Evolutionary conservation across 2,888 invertebrate species (phyloP).

Genomic region (Mayetiola destructor): DNA sequence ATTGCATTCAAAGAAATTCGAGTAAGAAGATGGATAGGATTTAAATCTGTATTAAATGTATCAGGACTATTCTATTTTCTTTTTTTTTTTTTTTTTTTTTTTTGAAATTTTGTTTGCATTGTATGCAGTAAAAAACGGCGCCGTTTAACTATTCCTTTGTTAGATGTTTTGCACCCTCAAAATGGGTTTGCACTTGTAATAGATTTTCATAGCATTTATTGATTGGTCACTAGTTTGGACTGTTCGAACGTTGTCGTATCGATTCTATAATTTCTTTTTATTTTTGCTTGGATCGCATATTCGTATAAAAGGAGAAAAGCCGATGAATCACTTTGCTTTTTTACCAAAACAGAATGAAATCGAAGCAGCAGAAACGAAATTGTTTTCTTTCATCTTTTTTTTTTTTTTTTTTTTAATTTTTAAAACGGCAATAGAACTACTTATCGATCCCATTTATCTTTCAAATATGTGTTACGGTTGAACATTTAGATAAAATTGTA

Average conservation of each 20-base stretch:
- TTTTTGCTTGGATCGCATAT: too few species aligned
- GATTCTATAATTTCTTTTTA: neutral
- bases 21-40: neutral
- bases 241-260: neutral
- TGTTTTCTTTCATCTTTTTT: too few species aligned
- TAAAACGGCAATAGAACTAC: conserved; percentile 2
- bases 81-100: too few species aligned
- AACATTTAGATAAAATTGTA: conserved; percentile 8
- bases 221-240: conserved; percentile 5
- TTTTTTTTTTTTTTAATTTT: too few species aligned
- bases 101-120: neutral
- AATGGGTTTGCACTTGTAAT: neutral
- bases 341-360: neutral
- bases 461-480: neutral
- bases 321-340: neutral
- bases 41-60: conserved; percentile 6
- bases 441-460: conserved; percentile 12
- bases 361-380: conserved; percentile 1
- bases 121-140: conserved; percentile 5
- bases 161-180: neutral
- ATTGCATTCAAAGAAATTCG: neutral
- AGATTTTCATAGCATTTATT: neutral
- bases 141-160: conserved; percentile 9
- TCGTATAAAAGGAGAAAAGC: neutral
- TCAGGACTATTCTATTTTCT: too few species aligned